Conservation (phyloP, 2,888 invertebrate species). For the Phaedon cochleariae region DNA sequence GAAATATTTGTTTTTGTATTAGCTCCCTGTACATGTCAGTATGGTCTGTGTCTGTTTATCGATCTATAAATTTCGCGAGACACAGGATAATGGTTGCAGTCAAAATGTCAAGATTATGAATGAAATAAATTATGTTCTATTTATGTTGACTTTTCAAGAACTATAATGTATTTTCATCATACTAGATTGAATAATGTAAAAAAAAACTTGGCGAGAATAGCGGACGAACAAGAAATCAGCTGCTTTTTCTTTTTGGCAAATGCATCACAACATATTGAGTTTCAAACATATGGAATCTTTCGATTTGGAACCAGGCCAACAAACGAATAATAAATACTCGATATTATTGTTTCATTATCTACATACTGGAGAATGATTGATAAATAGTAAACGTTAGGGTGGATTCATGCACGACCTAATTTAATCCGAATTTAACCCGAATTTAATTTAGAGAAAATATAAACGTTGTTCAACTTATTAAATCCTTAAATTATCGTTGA, state of each 20-base stretch:
- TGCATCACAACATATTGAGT: conserved; percentile 39
- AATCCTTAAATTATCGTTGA: no score
- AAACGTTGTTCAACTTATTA: no score
- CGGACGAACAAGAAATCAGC: conserved; percentile 18
- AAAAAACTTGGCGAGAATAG: conserved; percentile 7
- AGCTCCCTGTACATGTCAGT: no score
- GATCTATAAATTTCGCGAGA: no score
- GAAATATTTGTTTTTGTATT: no score
- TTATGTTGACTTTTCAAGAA: conserved; percentile 12
- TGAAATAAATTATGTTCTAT: neutral
- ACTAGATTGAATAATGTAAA: conserved; percentile 3
- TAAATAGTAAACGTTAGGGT: no score
- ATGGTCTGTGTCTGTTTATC: no score
- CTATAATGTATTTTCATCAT: conserved; percentile 15
- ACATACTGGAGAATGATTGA: no score
- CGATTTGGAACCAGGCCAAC: conserved; percentile 28
- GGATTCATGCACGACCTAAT: no score
- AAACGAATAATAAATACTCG: conserved; percentile 11
- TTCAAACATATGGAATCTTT: conserved; percentile 35
- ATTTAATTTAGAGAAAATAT: no score
- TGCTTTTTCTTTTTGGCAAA: conserved; percentile 39
- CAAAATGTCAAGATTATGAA: conserved; percentile 9
- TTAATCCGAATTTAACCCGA: no score
- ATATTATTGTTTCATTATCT: neutral
- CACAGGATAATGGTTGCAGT: neutral